Base-by-base conservation (phyloP, 2,797 vertebrate genomes). In the Muscicapa comitata region DNA sequence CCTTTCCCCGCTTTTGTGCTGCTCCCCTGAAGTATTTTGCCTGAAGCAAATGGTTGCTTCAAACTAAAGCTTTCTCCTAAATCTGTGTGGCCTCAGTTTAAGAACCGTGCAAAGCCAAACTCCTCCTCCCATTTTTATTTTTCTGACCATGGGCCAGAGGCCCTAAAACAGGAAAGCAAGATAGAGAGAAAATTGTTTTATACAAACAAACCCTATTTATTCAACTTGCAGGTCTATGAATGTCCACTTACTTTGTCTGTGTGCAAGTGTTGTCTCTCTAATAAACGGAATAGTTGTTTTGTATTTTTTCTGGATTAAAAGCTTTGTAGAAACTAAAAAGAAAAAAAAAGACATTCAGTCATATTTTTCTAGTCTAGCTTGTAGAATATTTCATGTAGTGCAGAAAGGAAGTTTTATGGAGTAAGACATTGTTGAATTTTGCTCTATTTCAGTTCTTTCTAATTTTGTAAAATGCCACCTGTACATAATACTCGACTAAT, bases 351-450 rank as follows among this genome's bases (percentile, higher is more conserved):
- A 92, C 82, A 91, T 93, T 95, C 94, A 86, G 94, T 95, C 96
- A 97, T 97, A 97, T 97, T 97, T 97, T 97, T 97, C 95, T 97
- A 97, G 96, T 96, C 80, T 75, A 88, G 96, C 95, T 94, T 97
- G 91, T 96, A 97, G 95, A 96, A 90, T 96, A 96, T 93, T 96
- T 96, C 93, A 96, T 91, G 93, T 95, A 89, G 96, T 91, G 96
- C 79, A 70, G 74, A 93, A 89, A 91, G 85, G 61, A 96, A 78
- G 93, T 96, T 97, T 97, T 94, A 93, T 94, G 96, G 96, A 96
- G 91, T 96, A 96, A 94, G 91, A 89, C 80, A 62, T 95, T 86
- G 86, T 92, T 96, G 90, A 85, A 96, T 89, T 96, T 94, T 96
- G 96, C 94, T 96, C 94, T 95, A 77, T 96, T 97, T 95, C 92